These are phyloP conservation scores for Sclerodermus sp. DNA, from an alignment of 2,888 invertebrate genomes.

Conservation along the genomic window DNA sequence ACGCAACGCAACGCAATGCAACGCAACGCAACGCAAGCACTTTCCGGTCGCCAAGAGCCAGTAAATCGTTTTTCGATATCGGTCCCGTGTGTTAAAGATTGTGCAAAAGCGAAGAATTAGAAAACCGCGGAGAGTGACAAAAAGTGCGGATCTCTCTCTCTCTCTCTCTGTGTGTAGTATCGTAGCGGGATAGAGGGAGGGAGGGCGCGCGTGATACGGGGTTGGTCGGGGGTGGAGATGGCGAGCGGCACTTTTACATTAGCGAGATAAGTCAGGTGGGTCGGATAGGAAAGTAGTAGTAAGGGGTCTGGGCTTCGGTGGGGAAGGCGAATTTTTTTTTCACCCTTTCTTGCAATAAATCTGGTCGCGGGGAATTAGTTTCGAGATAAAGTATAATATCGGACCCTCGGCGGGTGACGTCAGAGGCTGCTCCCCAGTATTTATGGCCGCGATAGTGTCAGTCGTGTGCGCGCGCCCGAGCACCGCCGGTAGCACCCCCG, in stretches of 20 bases:
- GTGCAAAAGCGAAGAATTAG: no score
- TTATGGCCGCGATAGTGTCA: slow-evolving; percentile 57
- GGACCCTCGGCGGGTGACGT: slow-evolving; percentile 55
- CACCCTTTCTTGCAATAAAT: slow-evolving; percentile 57
- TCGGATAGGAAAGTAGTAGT: slow-evolving; percentile 11
- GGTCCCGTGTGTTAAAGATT: no score
- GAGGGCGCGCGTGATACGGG: slow-evolving; percentile 14
- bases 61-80: slow-evolving; percentile 1
- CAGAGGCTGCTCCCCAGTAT: slow-evolving; percentile 54
- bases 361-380: slow-evolving; percentile 58
- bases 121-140: no score
- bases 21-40: not conserved
- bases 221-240: slow-evolving; percentile 30
- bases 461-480: slow-evolving; percentile 46
- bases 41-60: not conserved
- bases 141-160: not conserved
- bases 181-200: slow-evolving; percentile 9
- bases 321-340: slow-evolving; percentile 41
- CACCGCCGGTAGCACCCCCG: slow-evolving; percentile 14
- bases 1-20: no score
- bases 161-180: slow-evolving; percentile 21
- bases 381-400: slow-evolving; percentile 59
- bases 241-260: slow-evolving; percentile 46
- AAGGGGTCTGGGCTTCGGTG: slow-evolving; percentile 3
- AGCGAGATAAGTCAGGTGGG: slow-evolving; percentile 46